Percentiles rank a stretch among this genome's conserved stretches.
phyloP scores from a whole-genome alignment of 2,113 vertebrate genomes.

The Hyaena hyaena region DNA sequence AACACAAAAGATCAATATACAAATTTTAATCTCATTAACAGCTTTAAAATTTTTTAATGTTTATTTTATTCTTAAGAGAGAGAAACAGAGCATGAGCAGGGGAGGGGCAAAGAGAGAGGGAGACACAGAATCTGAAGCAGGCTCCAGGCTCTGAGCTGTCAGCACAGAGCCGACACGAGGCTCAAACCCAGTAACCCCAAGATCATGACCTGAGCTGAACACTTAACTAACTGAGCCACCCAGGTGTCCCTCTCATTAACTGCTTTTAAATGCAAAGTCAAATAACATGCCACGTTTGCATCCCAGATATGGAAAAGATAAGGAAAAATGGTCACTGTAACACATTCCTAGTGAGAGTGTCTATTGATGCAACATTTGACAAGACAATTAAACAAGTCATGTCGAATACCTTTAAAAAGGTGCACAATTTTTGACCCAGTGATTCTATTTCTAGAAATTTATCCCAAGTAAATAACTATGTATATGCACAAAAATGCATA shows the following conservation, averaged over 20 bases:
- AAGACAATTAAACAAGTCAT: background rate
- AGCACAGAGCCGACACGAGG: too few relatives aligned
- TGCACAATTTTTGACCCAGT: background rate
- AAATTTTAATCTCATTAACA: slow-evolving; percentile 6
- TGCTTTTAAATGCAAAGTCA: background rate
- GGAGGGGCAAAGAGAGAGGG: too few relatives aligned
- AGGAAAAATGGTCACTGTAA: background rate
- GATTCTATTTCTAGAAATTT: background rate
- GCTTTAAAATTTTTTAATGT: too few relatives aligned
- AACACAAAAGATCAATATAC: background rate
- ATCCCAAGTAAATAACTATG: background rate
- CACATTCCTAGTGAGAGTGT: background rate
- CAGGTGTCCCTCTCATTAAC: background rate
- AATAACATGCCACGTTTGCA: background rate
- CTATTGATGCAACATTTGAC: background rate
- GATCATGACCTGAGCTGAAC: too few relatives aligned
- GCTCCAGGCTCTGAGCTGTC: too few relatives aligned
- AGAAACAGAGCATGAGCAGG: too few relatives aligned
- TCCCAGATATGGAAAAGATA: background rate
- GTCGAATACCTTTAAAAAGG: background rate
- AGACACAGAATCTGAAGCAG: too few relatives aligned
- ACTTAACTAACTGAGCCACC: too few relatives aligned
- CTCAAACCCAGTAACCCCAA: too few relatives aligned
- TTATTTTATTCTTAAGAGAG: too few relatives aligned
- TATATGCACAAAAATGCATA: background rate